phyloP scores from a whole-genome alignment of 2,888 invertebrate species.

The Andrena flavipes region DNA sequence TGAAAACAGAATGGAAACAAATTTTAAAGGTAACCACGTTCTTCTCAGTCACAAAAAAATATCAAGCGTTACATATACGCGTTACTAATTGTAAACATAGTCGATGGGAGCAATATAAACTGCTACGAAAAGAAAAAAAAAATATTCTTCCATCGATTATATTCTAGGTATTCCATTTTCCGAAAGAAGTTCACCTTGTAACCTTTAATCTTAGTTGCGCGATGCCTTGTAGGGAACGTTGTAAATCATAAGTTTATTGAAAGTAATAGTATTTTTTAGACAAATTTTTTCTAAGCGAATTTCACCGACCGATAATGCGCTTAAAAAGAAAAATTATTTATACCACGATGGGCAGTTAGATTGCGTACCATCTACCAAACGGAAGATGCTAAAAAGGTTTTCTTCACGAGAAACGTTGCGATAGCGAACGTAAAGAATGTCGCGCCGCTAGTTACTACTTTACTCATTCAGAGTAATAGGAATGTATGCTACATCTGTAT shows the following conservation, averaged over 20 bases:
- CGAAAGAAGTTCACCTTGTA: constrained; percentile 44
- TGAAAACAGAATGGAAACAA: neutral
- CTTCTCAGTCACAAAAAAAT: neutral
- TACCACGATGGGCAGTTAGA: constrained; percentile 32
- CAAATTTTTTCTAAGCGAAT: constrained; percentile 73
- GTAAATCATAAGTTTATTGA: constrained; percentile 67
- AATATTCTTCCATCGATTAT: constrained; percentile 9
- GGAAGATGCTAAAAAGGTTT: constrained; percentile 18
- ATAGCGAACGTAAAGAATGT: constrained; percentile 23
- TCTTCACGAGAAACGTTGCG: constrained; percentile 32
- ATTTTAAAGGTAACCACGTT: constrained; percentile 12
- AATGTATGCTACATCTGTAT: constrained; percentile 71
- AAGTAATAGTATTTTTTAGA: constrained; percentile 79
- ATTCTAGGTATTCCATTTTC: constrained; percentile 13
- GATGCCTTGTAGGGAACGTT: constrained; percentile 53
- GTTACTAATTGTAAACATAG: constrained; percentile 8
- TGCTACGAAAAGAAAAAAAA: no score
- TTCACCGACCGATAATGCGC: constrained; percentile 69
- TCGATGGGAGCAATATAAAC: neutral
- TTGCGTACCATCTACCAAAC: constrained; percentile 3
- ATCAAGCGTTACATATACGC: neutral
- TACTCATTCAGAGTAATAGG: constrained; percentile 49
- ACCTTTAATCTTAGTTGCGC: constrained; percentile 64
- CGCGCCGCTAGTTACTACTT: constrained; percentile 60
- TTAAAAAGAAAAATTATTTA: constrained; percentile 76